Evolutionary conservation across 2,113 vertebrate species (phyloP).

Genomic region (Beaufortia kweichowensis): DNA sequence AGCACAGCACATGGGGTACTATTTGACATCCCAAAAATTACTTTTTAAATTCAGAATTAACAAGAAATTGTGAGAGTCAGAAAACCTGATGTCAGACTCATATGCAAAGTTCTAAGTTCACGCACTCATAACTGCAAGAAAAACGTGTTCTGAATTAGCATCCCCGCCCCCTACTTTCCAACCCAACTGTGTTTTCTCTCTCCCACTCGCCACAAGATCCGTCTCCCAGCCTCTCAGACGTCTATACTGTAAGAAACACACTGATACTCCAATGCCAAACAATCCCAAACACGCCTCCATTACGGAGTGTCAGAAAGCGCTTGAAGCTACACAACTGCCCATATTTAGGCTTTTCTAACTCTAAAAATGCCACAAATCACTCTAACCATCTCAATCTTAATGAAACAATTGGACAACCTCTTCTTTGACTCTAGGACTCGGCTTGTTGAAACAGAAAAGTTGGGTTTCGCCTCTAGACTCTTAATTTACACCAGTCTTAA

Average conservation of each 20-base stretch:
- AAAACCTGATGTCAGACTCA: too few species aligned
- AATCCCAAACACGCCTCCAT: conserved; percentile 31
- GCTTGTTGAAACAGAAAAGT: conserved; percentile 9
- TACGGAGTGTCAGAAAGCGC: conserved; percentile 39
- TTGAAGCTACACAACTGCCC: conserved; percentile 12
- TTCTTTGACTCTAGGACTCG: conserved; percentile 18
- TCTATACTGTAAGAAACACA: conserved; percentile 27
- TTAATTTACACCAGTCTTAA: not conserved
- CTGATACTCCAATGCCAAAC: conserved; percentile 22
- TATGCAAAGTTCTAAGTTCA: too few species aligned
- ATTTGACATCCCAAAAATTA: too few species aligned
- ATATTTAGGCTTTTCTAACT: conserved; percentile 5
- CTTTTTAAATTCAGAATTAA: too few species aligned
- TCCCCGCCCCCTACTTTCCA: conserved; percentile 42
- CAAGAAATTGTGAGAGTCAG: too few species aligned
- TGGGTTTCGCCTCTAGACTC: not conserved
- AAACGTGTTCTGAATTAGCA: conserved; percentile 58
- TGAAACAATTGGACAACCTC: conserved; percentile 33
- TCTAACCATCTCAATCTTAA: not conserved
- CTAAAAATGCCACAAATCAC: conserved; percentile 5
- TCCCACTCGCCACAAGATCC: conserved; percentile 36
- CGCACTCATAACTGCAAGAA: conserved; percentile 33
- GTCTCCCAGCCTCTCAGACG: conserved; percentile 22
- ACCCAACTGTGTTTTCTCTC: conserved; percentile 28
- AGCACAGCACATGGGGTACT: not conserved